phyloP scores from a whole-genome alignment of 2,888 invertebrate species.

The Tenthredo mesomela region DNA sequence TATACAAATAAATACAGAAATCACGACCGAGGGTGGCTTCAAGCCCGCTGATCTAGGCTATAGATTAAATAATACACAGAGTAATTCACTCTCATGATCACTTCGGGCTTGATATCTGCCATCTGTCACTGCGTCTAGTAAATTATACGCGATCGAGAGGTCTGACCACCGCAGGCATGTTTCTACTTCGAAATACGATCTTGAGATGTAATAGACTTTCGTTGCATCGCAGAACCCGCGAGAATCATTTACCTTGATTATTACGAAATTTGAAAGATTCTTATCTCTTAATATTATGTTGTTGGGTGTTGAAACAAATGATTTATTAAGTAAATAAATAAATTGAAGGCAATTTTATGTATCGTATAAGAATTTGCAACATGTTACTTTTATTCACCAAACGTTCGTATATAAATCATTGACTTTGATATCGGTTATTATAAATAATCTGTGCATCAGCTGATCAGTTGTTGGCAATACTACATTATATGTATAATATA shows the following conservation, averaged over 20 bases:
- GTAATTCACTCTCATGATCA: not conserved
- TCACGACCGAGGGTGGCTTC: not conserved
- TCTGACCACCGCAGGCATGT: constrained; percentile 37
- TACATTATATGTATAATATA: not conserved
- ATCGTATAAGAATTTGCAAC: not conserved
- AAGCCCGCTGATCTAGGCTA: not conserved
- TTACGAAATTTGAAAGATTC: not conserved
- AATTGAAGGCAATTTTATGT: not conserved
- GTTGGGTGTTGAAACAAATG: not conserved
- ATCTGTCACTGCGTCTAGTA: not conserved
- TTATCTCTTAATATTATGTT: not conserved
- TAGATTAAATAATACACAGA: not conserved
- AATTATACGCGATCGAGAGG: not conserved
- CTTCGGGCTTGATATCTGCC: not conserved
- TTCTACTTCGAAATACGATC: constrained; percentile 16
- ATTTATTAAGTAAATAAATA: not conserved
- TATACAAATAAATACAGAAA: not conserved
- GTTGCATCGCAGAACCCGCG: not conserved
- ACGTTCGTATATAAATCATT: not conserved
- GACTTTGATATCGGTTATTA: not conserved
- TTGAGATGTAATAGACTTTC: not conserved
- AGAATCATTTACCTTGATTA: not conserved
- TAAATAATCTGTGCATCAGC: constrained; percentile 1
- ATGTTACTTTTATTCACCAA: constrained; percentile 9
- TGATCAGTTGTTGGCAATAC: not conserved